Conservation (phyloP, 1,140 invertebrate species). For the Lutraria rhynchaena region DNA sequence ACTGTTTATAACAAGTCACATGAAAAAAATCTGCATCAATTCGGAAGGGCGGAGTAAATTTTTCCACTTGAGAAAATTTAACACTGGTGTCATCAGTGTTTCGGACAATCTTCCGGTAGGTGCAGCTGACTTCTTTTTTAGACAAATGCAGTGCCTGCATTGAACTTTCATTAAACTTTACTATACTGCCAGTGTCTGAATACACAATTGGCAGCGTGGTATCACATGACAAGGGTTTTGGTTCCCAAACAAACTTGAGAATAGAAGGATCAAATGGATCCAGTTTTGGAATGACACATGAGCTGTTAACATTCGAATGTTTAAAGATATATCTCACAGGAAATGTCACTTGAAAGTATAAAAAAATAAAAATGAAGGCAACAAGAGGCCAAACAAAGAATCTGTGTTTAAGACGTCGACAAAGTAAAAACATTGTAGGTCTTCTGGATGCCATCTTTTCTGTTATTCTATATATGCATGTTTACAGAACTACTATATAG, state of each 20-base stretch:
- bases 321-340: slow-evolving; percentile 54
- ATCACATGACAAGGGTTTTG: slow-evolving; percentile 85
- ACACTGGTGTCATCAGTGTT: slow-evolving; percentile 68
- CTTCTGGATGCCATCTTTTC: too few relatives aligned
- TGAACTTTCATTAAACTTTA: slow-evolving; percentile 74
- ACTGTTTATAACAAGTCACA: slow-evolving; percentile 77
- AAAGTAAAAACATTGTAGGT: too few relatives aligned
- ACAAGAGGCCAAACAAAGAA: slow-evolving; percentile 5
- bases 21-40: slow-evolving; percentile 82
- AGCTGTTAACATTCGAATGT: slow-evolving; percentile 71
- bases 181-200: slow-evolving; percentile 68
- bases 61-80: slow-evolving; percentile 74
- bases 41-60: slow-evolving; percentile 59
- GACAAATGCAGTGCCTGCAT: slow-evolving; percentile 62
- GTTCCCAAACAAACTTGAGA: slow-evolving; percentile 84
- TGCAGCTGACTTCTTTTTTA: slow-evolving; percentile 75
- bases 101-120: slow-evolving; percentile 43
- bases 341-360: slow-evolving; percentile 50
- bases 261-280: slow-evolving; percentile 88
- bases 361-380: slow-evolving; percentile 13
- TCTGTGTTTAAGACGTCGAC: background rate
- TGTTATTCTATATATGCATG: too few relatives aligned
- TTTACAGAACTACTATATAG: too few relatives aligned
- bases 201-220: slow-evolving; percentile 81
- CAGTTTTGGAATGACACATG: slow-evolving; percentile 91